Evolutionary conservation across 1,140 invertebrate species (phyloP), one percentile per base, ranked within the genome.

Genomic region (Drosophila repleta): DNA sequence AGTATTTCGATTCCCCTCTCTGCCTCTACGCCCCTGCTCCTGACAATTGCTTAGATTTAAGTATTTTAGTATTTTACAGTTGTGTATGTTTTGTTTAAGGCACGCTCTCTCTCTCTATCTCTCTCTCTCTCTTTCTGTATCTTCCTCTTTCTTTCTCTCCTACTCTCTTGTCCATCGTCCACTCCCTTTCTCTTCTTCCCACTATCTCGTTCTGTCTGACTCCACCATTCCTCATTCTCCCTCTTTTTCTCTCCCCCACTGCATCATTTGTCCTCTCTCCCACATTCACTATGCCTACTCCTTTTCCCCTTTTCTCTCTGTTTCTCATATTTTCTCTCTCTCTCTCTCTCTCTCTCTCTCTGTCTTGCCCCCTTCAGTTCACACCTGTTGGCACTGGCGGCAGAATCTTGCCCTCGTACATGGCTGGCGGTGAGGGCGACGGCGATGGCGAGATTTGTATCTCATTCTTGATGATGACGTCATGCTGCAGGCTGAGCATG

Each of bases 361-460:
- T 45, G 6, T 6, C 17, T 5, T 41, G 26, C 1, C 39, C 1
- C 20, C 26, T 0, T 48, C 20, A 5, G 49, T 87, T 80, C 79
- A 35, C 32, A 35, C 32, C 76, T 18, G 87, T 84, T 74, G 78
- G 70, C 79, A 78, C 70, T 64, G 77, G 78, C 7, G 80, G 51
- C 58, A 66, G 70, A 67, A 60, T 82, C 45, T 67, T 76, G 60
- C 79, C 72, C 67, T 83, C 76, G 21, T 52, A 73, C 73, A 77
- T 51, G 41, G 68, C 41, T 55, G 76, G 43, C 45, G 85, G 85
- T 24, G 84, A 63, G 21, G 89, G 89, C 39, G 89, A 83, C 8
- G 89, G 84, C 32, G 89, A 90, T 58, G 89, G 89, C 53, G 90
- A 91, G 58, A 91, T 91, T 65, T 90, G 81, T 74, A 90, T 78